A percentile compares a stretch with the other conserved stretches of the same genome.
Evolutionary conservation across 2,113 vertebrate genomes (phyloP).

Genomic region (Eonycteris spelaea): DNA sequence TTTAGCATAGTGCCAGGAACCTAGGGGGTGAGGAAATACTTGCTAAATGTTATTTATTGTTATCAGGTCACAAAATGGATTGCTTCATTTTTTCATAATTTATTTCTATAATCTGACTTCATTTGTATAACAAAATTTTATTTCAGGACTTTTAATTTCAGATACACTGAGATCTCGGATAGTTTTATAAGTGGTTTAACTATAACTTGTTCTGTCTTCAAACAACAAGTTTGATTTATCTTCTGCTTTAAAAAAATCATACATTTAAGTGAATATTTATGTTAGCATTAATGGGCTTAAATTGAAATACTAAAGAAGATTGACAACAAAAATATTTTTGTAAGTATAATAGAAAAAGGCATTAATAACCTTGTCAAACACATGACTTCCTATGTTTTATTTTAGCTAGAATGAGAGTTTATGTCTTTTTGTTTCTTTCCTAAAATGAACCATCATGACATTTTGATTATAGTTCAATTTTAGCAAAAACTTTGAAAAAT

Average conservation of each 20-base stretch:
- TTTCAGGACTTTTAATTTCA: background rate
- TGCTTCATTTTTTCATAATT: background rate
- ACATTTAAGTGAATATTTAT: background rate
- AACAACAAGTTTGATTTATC: background rate
- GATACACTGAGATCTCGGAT: background rate
- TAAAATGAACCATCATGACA: background rate
- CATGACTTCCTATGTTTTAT: background rate
- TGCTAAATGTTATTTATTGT: background rate
- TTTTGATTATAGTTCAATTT: constrained; percentile 25
- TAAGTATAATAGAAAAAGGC: background rate
- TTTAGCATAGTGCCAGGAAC: background rate
- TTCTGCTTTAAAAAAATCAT: background rate
- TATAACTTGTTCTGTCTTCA: background rate
- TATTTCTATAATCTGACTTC: background rate
- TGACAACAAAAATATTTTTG: background rate
- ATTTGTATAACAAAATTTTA: background rate
- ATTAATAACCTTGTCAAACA: background rate
- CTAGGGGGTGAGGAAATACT: background rate
- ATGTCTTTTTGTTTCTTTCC: background rate
- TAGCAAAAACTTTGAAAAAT: constrained; percentile 36
- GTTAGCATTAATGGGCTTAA: background rate
- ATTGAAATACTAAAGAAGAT: background rate
- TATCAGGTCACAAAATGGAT: background rate
- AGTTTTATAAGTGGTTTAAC: background rate
- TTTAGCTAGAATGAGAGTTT: background rate